phyloP scores from a whole-genome alignment of 2,113 vertebrate species.

The Azemiops feae region DNA sequence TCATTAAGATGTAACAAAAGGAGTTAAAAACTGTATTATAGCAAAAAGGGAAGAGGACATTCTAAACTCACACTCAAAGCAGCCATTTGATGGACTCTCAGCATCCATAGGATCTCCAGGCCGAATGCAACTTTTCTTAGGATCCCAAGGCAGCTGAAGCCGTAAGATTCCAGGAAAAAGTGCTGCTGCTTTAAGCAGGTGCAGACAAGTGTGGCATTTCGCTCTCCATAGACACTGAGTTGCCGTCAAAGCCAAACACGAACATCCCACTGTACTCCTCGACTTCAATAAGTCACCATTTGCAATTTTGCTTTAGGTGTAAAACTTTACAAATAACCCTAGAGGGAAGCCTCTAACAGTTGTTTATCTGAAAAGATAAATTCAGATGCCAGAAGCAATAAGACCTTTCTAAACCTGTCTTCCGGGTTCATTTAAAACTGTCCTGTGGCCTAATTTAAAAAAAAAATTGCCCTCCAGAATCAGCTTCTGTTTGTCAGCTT shows the following conservation, averaged over 20 bases:
- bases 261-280: not conserved
- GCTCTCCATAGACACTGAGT: too few species aligned
- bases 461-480: not conserved
- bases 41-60: not conserved
- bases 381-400: not conserved
- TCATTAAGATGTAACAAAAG: not conserved
- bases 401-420: not conserved
- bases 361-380: not conserved
- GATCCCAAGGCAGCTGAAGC: not conserved
- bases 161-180: not conserved
- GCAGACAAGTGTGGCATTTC: not conserved
- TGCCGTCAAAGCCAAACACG: too few species aligned
- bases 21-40: not conserved
- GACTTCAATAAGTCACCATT: not conserved
- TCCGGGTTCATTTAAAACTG: not conserved
- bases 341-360: not conserved
- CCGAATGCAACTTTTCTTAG: not conserved
- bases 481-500: not conserved
- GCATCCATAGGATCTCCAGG: not conserved
- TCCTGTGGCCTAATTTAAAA: not conserved
- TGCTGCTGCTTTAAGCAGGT: not conserved
- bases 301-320: not conserved
- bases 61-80: not conserved
- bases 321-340: not conserved
- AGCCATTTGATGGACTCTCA: not conserved